These are phyloP conservation scores for Brachyopa scutellaris DNA, from an alignment of 2,888 invertebrate genomes.

Conservation along the genomic window DNA sequence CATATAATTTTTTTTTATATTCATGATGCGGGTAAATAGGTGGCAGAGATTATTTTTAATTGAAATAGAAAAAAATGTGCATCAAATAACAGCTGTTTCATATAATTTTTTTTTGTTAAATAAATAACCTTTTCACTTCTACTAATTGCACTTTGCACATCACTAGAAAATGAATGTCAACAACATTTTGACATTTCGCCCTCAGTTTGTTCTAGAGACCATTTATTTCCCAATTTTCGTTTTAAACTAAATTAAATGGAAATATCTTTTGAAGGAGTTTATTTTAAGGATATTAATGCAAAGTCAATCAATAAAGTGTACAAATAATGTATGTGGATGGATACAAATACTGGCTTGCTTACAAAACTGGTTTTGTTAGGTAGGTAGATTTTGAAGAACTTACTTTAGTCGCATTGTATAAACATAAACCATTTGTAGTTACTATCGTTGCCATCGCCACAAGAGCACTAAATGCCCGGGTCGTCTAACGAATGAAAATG, in stretches of 20 bases:
- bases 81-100: too few species aligned
- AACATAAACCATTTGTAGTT: conserved; percentile 59
- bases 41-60: too few species aligned
- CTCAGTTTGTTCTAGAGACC: too few species aligned
- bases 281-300: background rate
- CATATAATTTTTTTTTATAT: too few species aligned
- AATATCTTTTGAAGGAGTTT: background rate
- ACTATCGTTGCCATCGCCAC: conserved; percentile 75
- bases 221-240: too few species aligned
- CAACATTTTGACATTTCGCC: background rate
- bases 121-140: too few species aligned
- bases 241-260: conserved; percentile 20
- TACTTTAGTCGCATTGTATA: too few species aligned
- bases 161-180: background rate
- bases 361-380: conserved; percentile 74
- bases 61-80: too few species aligned
- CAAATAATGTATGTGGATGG: conserved; percentile 75
- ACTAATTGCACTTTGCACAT: too few species aligned
- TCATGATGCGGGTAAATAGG: too few species aligned
- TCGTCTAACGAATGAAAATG: conserved; percentile 73
- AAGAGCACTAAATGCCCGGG: conserved; percentile 75
- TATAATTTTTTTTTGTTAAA: too few species aligned
- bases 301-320: background rate
- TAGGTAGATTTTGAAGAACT: too few species aligned
- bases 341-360: conserved; percentile 76